Evolutionary conservation across 2,797 vertebrate genomes (phyloP).

Genomic region (Peromyscus eremicus): DNA sequence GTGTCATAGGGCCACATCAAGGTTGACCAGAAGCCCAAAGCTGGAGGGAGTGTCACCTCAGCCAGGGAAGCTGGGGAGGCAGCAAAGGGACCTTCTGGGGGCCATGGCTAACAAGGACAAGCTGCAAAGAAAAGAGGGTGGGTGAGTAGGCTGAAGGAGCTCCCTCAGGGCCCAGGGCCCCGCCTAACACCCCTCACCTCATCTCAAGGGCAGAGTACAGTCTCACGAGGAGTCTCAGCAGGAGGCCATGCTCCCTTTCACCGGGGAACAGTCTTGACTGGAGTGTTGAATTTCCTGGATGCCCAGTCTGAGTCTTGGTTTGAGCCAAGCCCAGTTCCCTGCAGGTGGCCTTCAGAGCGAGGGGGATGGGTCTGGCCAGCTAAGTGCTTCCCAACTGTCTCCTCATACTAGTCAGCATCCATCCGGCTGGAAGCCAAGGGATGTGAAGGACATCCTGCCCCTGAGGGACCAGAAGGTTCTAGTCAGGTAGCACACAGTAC

Average conservation of each 20-base stretch:
- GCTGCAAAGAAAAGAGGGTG: too few species aligned
- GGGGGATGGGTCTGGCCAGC: too few species aligned
- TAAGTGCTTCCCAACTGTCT: not conserved
- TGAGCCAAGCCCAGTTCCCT: not conserved
- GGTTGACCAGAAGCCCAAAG: rapidly evolving
- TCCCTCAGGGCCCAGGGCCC: not conserved
- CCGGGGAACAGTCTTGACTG: not conserved
- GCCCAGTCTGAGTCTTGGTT: too few species aligned
- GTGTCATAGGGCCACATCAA: not conserved
- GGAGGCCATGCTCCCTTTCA: rapidly evolving
- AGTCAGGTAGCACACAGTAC: rapidly evolving
- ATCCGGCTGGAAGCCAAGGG: rapidly evolving
- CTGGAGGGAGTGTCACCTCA: rapidly evolving
- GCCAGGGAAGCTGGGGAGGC: not conserved
- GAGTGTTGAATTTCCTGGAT: too few species aligned
- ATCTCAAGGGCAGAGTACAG: rapidly evolving
- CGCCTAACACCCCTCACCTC: rapidly evolving
- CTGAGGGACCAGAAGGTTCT: not conserved
- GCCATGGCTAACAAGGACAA: not conserved
- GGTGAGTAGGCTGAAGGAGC: not conserved
- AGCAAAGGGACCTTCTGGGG: rapidly evolving
- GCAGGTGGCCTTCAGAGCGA: rapidly evolving
- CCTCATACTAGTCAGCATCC: rapidly evolving
- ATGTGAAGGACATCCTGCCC: not conserved
- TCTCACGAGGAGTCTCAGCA: not conserved